Base-by-base conservation (phyloP, 64 coral and sea anemone species). In the Acropora yongei region DNA sequence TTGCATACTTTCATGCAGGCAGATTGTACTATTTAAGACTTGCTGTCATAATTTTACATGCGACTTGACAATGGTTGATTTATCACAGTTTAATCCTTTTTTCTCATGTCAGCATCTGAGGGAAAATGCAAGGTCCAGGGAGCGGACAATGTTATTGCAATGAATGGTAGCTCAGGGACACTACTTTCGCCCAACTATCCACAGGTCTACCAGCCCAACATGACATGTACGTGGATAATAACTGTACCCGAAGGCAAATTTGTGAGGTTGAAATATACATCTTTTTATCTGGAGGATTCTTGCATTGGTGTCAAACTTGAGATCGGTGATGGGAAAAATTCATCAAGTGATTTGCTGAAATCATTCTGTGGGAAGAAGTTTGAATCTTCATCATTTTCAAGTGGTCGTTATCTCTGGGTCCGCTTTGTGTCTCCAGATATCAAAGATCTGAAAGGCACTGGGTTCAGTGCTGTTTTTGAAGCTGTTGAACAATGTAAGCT, bases 211-310 rank as follows among this genome's bases (percentile, higher is more conserved):
- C 93, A 88, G 0, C 57, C 60, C 63, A 82, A 88, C 41, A 95
- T 95, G 68, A 82, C 68, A 7, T 95, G 93, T 47, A 95, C 93
- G 1, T 95, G 93, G 93, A 82, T 79, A 13, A 80, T 95, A 77
- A 68, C 76, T 45, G 89, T 91, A 1, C 83, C 83, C 2, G 75
- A 60, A 1, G 93, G 89, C 53, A 71, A 91, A 6, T 77, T 58
- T 10, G 76, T 95, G 45, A 87, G 39, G 46, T 48, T 95, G 13
- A 88, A 8, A 53, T 75, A 88, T 58, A 76, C 90, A 11, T 71
- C 90, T 8, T 87, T 91, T 53, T 43, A 6, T 1, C 30, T 95
- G 40, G 49, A 69, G 8, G 41, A 1, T 12, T 17, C 46, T 13
- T 95, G 83, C 1, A 76, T 19, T 18, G 57, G 53, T 6, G 68